Evolutionary conservation across 1,140 invertebrate genomes (phyloP).

Genomic region (Ridgeia piscesae): DNA sequence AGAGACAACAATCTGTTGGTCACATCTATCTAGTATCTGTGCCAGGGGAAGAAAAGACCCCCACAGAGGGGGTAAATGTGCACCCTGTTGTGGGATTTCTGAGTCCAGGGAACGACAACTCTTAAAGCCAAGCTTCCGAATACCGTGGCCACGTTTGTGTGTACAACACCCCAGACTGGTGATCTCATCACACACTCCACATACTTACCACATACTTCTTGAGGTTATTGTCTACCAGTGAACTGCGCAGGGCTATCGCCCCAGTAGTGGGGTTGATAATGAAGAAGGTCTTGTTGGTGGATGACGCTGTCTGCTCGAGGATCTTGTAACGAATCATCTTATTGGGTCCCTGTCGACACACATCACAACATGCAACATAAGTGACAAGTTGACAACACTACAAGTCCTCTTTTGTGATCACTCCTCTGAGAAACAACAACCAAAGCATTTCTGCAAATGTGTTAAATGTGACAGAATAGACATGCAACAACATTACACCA

Average conservation of each 20-base stretch:
- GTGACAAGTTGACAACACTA: too few species aligned
- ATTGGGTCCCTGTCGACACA: background rate
- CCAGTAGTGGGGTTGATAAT: slow-evolving; percentile 26
- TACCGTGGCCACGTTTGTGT: background rate
- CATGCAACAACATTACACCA: background rate
- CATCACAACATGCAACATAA: background rate
- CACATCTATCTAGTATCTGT: too few species aligned
- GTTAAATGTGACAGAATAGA: background rate
- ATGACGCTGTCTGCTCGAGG: slow-evolving; percentile 29
- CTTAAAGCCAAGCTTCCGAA: too few species aligned
- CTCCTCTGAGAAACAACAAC: background rate
- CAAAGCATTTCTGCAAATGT: background rate
- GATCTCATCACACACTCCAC: too few species aligned
- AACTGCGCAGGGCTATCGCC: slow-evolving; percentile 28
- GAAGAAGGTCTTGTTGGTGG: slow-evolving; percentile 24
- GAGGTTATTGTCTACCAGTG: background rate
- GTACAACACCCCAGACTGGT: too few species aligned
- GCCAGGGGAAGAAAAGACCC: too few species aligned
- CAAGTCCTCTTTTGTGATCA: background rate
- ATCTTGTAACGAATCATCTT: slow-evolving; percentile 25
- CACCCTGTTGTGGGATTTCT: too few species aligned
- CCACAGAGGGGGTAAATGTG: too few species aligned
- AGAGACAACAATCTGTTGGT: too few species aligned
- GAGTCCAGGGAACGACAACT: too few species aligned
- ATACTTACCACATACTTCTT: background rate